phyloP scores from a whole-genome alignment of 2,113 vertebrate species.

The Mesocricetus auratus region DNA sequence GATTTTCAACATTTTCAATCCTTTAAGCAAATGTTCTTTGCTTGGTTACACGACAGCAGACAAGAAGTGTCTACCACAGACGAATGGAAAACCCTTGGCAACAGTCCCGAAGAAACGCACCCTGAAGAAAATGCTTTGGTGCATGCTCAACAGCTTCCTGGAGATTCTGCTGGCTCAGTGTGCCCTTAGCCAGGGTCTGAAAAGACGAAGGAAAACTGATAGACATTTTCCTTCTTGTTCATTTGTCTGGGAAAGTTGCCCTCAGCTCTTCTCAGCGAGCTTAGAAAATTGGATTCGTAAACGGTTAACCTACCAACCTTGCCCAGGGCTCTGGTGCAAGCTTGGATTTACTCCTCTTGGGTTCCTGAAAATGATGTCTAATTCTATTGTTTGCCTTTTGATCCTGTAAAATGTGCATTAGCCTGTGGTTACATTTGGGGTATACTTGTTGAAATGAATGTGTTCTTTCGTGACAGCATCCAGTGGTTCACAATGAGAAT shows the following conservation, averaged over 20 bases:
- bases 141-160: constrained; percentile 77
- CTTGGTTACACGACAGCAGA: constrained; percentile 72
- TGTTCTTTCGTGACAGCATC: constrained; percentile 13
- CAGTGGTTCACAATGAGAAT: constrained; percentile 14
- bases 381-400: constrained; percentile 72
- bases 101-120: constrained; percentile 75
- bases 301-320: constrained; percentile 34
- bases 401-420: constrained; percentile 71
- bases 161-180: constrained; percentile 78
- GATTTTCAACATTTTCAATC: constrained; percentile 73
- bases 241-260: constrained; percentile 58
- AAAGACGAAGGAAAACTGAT: constrained; percentile 80
- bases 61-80: constrained; percentile 79
- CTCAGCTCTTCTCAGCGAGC: constrained; percentile 53
- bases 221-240: constrained; percentile 71
- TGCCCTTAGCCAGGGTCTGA: constrained; percentile 78
- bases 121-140: constrained; percentile 63
- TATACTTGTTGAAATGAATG: constrained; percentile 47
- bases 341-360: constrained; percentile 56
- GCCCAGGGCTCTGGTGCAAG: constrained; percentile 43
- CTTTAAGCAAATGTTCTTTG: constrained; percentile 73
- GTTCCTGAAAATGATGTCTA: constrained; percentile 66
- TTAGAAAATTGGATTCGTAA: background rate
- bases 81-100: constrained; percentile 72
- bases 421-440: constrained; percentile 29